phyloP scores from a whole-genome alignment of 2,888 invertebrate species.

The Thumatha senex region DNA sequence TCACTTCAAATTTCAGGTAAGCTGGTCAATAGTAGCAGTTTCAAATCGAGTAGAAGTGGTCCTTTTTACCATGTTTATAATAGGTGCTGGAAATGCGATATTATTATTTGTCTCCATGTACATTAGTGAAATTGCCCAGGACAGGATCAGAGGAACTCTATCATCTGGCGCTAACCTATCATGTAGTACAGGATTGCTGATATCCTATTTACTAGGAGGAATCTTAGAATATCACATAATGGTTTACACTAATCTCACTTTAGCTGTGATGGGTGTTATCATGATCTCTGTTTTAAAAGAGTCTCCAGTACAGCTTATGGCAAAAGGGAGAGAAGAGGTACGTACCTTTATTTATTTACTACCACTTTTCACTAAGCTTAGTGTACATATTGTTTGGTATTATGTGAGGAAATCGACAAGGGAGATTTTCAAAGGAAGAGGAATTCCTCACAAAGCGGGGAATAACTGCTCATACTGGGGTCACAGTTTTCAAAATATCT shows the following conservation, averaged over 20 bases:
- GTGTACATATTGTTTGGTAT: no score
- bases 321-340: conserved; percentile 56
- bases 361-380: background rate
- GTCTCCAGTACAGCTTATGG: conserved; percentile 59
- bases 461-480: no score
- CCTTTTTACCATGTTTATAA: conserved; percentile 50
- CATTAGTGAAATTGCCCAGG: conserved; percentile 62
- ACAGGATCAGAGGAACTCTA: conserved; percentile 63
- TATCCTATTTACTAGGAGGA: conserved; percentile 61
- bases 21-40: conserved; percentile 33
- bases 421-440: no score
- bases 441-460: no score
- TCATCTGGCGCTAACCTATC: conserved; percentile 55
- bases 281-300: conserved; percentile 50
- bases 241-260: conserved; percentile 49
- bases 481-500: no score
- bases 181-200: conserved; percentile 56
- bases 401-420: no score
- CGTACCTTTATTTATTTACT: conserved; percentile 7
- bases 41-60: conserved; percentile 53
- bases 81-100: conserved; percentile 53
- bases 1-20: conserved; percentile 27
- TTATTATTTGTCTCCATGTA: conserved; percentile 30
- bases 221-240: conserved; percentile 49
- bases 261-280: conserved; percentile 41